phyloP scores from a whole-genome alignment of 2,797 vertebrate genomes.

The Columba guinea region DNA sequence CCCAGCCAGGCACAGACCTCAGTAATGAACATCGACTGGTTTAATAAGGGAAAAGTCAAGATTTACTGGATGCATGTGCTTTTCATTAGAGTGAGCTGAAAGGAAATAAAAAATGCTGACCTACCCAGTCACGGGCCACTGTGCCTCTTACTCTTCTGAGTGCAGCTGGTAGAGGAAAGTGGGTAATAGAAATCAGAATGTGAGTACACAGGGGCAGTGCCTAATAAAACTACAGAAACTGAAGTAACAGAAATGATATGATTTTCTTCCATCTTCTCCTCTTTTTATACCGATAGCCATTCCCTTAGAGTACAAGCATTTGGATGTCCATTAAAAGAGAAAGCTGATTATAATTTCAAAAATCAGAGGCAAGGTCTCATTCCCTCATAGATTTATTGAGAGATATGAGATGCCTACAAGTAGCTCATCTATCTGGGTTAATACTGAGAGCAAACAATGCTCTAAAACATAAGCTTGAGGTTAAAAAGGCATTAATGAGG shows the following conservation, averaged over 20 bases:
- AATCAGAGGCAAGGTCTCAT: background rate
- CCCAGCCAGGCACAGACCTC: constrained; percentile 74
- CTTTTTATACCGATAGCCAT: background rate
- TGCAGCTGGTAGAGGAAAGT: constrained; percentile 60
- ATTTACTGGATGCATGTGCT: constrained; percentile 83
- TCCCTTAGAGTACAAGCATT: background rate
- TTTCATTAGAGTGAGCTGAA: constrained; percentile 82
- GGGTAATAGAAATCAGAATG: constrained; percentile 63
- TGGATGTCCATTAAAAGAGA: constrained; percentile 1
- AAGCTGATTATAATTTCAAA: background rate
- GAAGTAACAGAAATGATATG: constrained; percentile 59
- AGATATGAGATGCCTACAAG: background rate
- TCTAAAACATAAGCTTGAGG: constrained; percentile 9
- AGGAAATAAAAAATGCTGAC: constrained; percentile 88
- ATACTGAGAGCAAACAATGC: background rate
- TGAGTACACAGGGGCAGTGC: constrained; percentile 15
- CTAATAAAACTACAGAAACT: constrained; percentile 69
- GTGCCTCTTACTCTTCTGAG: constrained; percentile 68
- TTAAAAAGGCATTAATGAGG: background rate
- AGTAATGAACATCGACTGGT: constrained; percentile 77
- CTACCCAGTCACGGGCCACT: constrained; percentile 75
- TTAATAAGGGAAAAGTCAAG: constrained; percentile 79
- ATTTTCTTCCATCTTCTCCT: constrained; percentile 29
- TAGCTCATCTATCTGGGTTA: background rate
- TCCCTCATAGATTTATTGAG: background rate